phyloP scores from a whole-genome alignment of 2,113 vertebrate genomes.

The Bagarius yarrelli region DNA sequence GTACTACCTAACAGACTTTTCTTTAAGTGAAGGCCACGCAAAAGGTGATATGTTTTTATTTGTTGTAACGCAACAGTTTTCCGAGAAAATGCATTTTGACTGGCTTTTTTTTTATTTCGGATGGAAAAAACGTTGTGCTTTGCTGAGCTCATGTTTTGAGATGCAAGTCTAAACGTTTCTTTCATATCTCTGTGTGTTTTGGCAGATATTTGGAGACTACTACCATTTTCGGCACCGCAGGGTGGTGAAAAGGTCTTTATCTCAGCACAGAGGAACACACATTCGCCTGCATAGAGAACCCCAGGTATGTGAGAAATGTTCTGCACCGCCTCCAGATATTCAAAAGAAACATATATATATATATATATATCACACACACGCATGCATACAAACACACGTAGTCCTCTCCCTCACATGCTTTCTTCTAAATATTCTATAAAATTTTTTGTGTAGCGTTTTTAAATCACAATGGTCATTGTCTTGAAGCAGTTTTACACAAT shows the following conservation, averaged over 20 bases:
- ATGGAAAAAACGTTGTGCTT: neutral
- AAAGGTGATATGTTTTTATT: neutral
- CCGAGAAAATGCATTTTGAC: neutral
- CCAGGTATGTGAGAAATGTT: slow-evolving; percentile 71
- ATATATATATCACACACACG: too few relatives aligned
- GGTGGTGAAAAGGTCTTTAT: slow-evolving; percentile 86
- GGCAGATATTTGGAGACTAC: slow-evolving; percentile 88
- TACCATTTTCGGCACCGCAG: slow-evolving; percentile 87
- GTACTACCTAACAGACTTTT: neutral
- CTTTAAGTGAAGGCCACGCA: neutral
- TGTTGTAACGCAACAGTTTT: neutral
- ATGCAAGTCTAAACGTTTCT: slow-evolving; percentile 2
- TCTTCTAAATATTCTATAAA: too few relatives aligned
- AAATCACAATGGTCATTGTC: too few relatives aligned
- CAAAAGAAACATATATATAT: neutral
- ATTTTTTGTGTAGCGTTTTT: too few relatives aligned
- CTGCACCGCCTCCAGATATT: neutral
- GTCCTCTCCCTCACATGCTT: too few relatives aligned
- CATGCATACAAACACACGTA: too few relatives aligned
- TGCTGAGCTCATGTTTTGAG: slow-evolving; percentile 4
- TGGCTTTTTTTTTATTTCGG: neutral
- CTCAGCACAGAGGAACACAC: slow-evolving; percentile 77
- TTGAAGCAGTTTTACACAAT: too few relatives aligned
- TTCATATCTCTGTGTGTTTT: neutral
- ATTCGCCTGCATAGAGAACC: slow-evolving; percentile 78